Base-by-base conservation (phyloP, 2,888 invertebrate species). In the Dasypolia templi region DNA sequence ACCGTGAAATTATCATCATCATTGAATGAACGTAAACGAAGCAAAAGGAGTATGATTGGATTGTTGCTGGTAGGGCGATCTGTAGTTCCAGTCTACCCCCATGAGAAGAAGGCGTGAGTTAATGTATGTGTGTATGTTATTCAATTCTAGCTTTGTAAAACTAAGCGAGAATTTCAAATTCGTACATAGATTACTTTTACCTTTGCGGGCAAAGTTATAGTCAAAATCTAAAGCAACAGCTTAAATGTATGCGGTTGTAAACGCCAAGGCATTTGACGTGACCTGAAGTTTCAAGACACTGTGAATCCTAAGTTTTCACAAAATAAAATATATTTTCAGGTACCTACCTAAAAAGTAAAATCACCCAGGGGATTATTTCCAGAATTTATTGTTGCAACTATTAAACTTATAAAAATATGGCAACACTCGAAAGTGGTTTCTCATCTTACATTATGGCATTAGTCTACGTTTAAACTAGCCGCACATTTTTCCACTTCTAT, bases 381-480 rank as follows among this genome's bases (percentile, higher is more conserved):
- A 39, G 17, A 56, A 49, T 32, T 65, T 56, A 44, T 44, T 4
- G 1, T 44, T 59, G 22, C 29, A 49, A 67, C 9, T 42, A 62
- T 42, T 29, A n/a, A 55, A 12, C 42, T 44, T 35, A 1, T 39
- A n/a, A 75, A 55, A 76, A 66, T 76, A 68, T 62, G 26, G 29
- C 58, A 64, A 32, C 61, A 35, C n/a, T 19, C 9, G n/a, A 42
- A 49, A 63, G 64, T 81, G 64, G 68, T 68, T 82, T 77, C 59
- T 83, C 77, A 72, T 77, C 59, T 59, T 26, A 62, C 11, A 26
- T 65, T 56, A 67, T 75, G 29, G 72, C 75, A 85, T 85, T 81
- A 84, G 72, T 81, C 79, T 63, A 70, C 22, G 29, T 66, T 63
- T 74, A 35, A 71, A 67, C 59, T 68, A 58, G 49, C 29, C 62